Evolutionary conservation across 2,888 invertebrate genomes (phyloP).

Genomic region (Hetaerina titia): DNA sequence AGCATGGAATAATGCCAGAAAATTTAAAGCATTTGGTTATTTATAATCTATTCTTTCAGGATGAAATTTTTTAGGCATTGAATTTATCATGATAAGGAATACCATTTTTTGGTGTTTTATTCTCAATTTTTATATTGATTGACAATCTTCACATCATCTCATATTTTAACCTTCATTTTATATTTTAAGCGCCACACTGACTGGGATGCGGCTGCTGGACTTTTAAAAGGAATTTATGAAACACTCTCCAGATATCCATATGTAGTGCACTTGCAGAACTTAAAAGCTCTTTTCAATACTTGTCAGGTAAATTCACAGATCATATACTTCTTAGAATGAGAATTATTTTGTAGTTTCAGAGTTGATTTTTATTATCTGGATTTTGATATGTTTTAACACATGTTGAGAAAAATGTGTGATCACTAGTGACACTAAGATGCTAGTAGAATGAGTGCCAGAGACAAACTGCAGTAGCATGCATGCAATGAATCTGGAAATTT

Average conservation of each 20-base stretch:
- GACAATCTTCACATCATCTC: background rate
- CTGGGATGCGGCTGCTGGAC: slow-evolving; percentile 97
- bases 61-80: background rate
- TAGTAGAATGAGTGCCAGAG: too few species aligned
- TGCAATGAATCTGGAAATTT: too few species aligned
- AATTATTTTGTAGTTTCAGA: too few species aligned
- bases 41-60: slow-evolving; percentile 20
- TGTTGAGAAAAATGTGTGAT: too few species aligned
- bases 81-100: background rate
- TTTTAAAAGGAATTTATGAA: slow-evolving; percentile 96
- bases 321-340: too few species aligned
- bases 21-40: background rate
- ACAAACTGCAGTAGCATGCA: too few species aligned
- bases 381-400: too few species aligned
- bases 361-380: too few species aligned
- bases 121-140: background rate
- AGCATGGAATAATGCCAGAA: too few species aligned
- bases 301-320: slow-evolving; percentile 84
- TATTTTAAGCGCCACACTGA: slow-evolving; percentile 90
- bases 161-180: background rate
- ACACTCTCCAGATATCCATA: slow-evolving; percentile 96
- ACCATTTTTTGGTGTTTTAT: background rate
- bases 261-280: slow-evolving; percentile 95
- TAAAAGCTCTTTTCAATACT: slow-evolving; percentile 91
- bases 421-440: too few species aligned